phyloP scores from a whole-genome alignment of 1,140 invertebrate species.

The Panagrolaimus sp. region DNA sequence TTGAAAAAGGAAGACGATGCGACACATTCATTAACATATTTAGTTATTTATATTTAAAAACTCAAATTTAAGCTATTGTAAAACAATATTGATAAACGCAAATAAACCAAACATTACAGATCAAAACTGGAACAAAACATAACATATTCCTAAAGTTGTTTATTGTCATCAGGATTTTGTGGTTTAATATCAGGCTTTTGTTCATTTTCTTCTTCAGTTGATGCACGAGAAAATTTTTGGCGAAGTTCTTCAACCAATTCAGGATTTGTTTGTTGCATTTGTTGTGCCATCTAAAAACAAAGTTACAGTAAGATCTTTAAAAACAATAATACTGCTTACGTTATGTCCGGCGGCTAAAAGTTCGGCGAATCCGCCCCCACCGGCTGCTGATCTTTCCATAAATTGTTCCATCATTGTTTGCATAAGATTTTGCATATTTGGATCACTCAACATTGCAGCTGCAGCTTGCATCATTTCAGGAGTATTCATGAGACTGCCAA shows the following conservation, averaged over 20 bases:
- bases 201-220: no score
- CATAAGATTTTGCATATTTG: conserved; percentile 21
- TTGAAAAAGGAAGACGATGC: no score
- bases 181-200: not conserved
- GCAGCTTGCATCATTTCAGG: conserved; percentile 37
- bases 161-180: no score
- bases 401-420: conserved; percentile 40
- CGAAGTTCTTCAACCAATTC: conserved; percentile 39
- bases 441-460: conserved; percentile 37
- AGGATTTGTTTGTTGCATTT: conserved; percentile 25
- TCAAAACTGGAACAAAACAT: no score
- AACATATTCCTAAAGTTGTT: no score
- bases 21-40: no score
- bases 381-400: conserved; percentile 38
- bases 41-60: no score
- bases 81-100: no score
- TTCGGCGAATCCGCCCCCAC: not conserved
- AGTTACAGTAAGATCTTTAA: conserved; percentile 28
- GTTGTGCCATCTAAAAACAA: conserved; percentile 26
- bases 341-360: conserved; percentile 1
- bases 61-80: no score
- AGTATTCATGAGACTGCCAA: conserved; percentile 42
- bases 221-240: conserved; percentile 31
- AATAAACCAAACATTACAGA: no score
- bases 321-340: conserved; percentile 32